phyloP scores from a whole-genome alignment of 1,140 invertebrate genomes.

The Zaprionus ornatus region DNA sequence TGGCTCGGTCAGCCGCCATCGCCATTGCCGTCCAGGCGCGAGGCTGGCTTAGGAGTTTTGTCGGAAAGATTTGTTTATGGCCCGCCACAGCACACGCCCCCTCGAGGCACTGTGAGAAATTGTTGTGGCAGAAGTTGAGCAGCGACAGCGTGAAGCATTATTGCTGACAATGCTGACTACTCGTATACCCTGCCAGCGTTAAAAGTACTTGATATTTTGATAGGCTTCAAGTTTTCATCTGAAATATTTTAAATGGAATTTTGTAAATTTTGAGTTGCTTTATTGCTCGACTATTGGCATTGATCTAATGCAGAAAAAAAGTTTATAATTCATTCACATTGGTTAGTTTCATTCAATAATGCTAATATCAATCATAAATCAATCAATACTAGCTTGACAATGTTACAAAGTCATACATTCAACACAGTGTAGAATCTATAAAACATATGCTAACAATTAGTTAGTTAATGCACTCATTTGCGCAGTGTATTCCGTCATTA shows the following conservation, averaged over 20 bases:
- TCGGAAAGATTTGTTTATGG: slow-evolving; percentile 51
- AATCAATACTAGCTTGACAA: too few relatives aligned
- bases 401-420: too few relatives aligned
- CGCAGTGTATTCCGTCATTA: slow-evolving; percentile 28
- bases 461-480: background rate
- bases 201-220: background rate
- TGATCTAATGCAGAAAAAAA: too few relatives aligned
- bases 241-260: too few relatives aligned
- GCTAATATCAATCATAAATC: too few relatives aligned
- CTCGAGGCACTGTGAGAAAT: background rate
- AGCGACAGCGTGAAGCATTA: background rate
- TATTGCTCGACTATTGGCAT: too few relatives aligned
- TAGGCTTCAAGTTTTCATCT: too few relatives aligned
- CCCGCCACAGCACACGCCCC: background rate
- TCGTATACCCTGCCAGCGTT: background rate
- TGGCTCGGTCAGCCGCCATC: slow-evolving; percentile 64
- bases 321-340: too few relatives aligned
- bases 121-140: background rate
- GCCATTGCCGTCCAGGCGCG: slow-evolving; percentile 48
- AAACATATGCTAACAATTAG: background rate
- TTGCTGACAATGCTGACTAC: too few relatives aligned
- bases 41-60: slow-evolving; percentile 49
- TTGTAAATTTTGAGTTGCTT: too few relatives aligned
- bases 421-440: background rate
- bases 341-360: too few relatives aligned